Evolutionary conservation across 2,797 vertebrate genomes (phyloP).

Genomic region (Rhinophrynus dorsalis): DNA sequence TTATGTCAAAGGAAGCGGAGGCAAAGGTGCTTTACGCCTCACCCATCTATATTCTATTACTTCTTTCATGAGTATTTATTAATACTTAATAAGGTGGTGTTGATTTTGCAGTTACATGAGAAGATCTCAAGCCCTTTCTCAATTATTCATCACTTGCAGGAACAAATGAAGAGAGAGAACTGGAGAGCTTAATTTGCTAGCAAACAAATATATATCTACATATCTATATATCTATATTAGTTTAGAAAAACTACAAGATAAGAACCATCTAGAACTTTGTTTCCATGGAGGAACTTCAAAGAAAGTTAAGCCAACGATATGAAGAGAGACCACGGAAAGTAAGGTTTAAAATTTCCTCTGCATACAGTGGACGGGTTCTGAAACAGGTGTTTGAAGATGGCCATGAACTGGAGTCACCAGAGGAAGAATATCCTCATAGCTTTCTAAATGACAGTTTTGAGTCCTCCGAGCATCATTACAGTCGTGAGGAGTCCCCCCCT

Average conservation of each 20-base stretch:
- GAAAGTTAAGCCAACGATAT: conserved; percentile 67
- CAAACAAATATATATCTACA: conserved; percentile 27
- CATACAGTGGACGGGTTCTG: conserved; percentile 88
- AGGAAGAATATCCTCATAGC: conserved; percentile 84
- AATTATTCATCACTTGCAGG: conserved; percentile 80
- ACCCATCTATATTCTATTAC: conserved; percentile 37
- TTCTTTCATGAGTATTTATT: conserved; percentile 58
- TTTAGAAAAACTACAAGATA: conserved; percentile 3
- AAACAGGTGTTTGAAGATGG: conserved; percentile 95
- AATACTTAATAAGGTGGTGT: conserved; percentile 76
- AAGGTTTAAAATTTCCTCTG: conserved; percentile 90
- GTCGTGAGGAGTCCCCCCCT: conserved; percentile 61
- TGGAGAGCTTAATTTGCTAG: conserved; percentile 25
- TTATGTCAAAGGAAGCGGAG: conserved; percentile 21
- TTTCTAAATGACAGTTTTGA: conserved; percentile 81
- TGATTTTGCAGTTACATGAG: conserved; percentile 77
- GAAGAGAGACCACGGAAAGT: conserved; percentile 87
- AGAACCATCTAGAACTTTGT: not conserved
- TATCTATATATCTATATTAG: not conserved
- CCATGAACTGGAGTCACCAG: conserved; percentile 88
- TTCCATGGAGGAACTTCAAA: conserved; percentile 82
- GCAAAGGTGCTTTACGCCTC: conserved; percentile 20
- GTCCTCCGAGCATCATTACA: conserved; percentile 71
- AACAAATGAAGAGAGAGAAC: conserved; percentile 50
- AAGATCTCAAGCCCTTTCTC: conserved; percentile 67